These are phyloP conservation scores for Anguilla japonica DNA, from an alignment of 2,113 vertebrate species.

Conservation along the genomic window DNA sequence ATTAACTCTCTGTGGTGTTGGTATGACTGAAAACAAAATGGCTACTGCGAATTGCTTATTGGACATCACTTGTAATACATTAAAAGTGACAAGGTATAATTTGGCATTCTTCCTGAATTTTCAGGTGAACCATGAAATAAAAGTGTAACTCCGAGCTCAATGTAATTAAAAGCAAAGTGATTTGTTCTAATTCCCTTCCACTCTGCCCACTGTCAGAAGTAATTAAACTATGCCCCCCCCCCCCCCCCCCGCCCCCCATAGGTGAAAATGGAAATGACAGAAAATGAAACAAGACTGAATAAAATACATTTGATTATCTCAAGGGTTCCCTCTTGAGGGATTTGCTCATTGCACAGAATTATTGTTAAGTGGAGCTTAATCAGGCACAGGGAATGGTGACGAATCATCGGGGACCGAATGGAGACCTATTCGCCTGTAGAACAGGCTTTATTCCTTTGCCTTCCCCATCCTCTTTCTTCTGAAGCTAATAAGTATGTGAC, in stretches of 20 bases:
- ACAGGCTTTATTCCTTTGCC: not conserved
- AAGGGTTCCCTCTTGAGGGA: not conserved
- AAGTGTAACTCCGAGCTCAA: not conserved
- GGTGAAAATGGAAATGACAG: not conserved
- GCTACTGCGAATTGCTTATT: not conserved
- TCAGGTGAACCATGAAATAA: not conserved
- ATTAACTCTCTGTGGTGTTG: not conserved
- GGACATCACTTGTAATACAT: not conserved
- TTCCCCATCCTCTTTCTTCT: not conserved
- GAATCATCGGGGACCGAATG: not conserved
- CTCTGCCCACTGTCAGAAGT: not conserved
- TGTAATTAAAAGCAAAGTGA: not conserved
- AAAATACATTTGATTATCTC: not conserved
- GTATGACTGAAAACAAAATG: not conserved
- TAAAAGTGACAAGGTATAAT: not conserved
- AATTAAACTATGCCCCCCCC: not conserved
- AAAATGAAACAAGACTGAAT: not conserved
- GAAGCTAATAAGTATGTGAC: not conserved
- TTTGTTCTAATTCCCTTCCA: not conserved
- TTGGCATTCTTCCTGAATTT: not conserved
- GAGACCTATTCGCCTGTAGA: not conserved
- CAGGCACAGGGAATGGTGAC: not conserved
- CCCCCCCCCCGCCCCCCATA: not conserved
- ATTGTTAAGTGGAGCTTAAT: conserved; percentile 1
- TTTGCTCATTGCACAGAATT: not conserved